Evolutionary conservation across 2,797 vertebrate species (phyloP).

Genomic region (Spinus olivaceus): DNA sequence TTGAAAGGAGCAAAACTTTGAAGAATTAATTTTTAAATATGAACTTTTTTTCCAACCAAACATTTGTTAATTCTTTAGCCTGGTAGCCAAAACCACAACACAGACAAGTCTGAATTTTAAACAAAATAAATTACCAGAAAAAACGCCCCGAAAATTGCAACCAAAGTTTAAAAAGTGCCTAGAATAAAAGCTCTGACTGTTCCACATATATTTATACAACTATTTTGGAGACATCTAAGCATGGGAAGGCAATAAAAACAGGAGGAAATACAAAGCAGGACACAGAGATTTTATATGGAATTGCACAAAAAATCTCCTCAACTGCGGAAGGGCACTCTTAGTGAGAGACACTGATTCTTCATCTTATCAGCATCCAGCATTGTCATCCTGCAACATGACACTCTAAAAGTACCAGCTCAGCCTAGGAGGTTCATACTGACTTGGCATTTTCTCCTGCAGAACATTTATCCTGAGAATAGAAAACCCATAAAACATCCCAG

Average conservation of each 20-base stretch:
- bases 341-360: not conserved
- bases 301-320: not conserved
- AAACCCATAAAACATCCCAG: not conserved
- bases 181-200: not conserved
- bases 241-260: not conserved
- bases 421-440: not conserved
- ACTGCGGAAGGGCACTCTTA: not conserved
- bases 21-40: not conserved
- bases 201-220: not conserved
- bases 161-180: not conserved
- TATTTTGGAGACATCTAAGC: not conserved
- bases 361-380: not conserved
- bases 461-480: not conserved
- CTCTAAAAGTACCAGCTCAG: not conserved
- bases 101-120: not conserved
- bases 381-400: not conserved
- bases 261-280: not conserved
- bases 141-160: not conserved
- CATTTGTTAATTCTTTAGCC: not conserved
- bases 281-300: not conserved
- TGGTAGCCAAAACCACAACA: not conserved
- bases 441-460: not conserved
- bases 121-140: not conserved
- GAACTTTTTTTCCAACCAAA: not conserved
- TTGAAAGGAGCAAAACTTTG: not conserved